phyloP scores from a whole-genome alignment of 2,888 invertebrate species.

The Limnephilus lunatus region DNA sequence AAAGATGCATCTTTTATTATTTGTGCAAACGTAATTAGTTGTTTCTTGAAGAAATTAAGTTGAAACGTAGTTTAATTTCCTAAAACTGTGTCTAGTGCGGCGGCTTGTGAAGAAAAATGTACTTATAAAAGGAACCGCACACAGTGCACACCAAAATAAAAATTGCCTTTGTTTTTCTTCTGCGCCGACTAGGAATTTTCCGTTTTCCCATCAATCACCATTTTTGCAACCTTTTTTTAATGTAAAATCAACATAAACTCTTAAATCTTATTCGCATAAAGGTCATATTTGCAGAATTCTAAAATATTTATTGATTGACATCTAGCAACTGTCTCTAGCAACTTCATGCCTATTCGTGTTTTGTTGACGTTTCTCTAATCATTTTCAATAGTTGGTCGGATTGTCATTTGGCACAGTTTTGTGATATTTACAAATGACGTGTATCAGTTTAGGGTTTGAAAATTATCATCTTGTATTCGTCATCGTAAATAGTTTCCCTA shows the following conservation, averaged over 20 bases:
- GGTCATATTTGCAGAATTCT: not conserved
- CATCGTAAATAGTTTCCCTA: constrained; percentile 42
- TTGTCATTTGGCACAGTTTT: constrained; percentile 24
- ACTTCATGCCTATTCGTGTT: not conserved
- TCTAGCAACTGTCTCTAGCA: not conserved
- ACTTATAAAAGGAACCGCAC: too few species aligned
- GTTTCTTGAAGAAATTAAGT: too few species aligned
- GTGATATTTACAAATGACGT: constrained; percentile 61
- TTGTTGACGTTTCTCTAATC: constrained; percentile 45
- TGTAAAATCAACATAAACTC: not conserved
- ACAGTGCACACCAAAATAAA: too few species aligned
- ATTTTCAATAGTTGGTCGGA: constrained; percentile 29
- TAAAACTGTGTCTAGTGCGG: too few species aligned
- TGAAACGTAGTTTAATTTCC: too few species aligned
- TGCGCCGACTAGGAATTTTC: too few species aligned
- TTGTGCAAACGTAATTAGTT: too few species aligned
- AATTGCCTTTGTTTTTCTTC: too few species aligned
- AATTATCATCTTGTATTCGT: constrained; percentile 54
- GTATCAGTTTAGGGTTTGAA: constrained; percentile 44
- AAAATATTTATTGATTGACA: not conserved
- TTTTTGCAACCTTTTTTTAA: too few species aligned
- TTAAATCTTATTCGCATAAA: not conserved
- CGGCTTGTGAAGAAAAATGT: too few species aligned
- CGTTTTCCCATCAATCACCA: too few species aligned
- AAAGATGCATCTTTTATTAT: too few species aligned